Evolutionary conservation across 1,140 invertebrate genomes (phyloP).

Genomic region (Rhyacophila brunnea): DNA sequence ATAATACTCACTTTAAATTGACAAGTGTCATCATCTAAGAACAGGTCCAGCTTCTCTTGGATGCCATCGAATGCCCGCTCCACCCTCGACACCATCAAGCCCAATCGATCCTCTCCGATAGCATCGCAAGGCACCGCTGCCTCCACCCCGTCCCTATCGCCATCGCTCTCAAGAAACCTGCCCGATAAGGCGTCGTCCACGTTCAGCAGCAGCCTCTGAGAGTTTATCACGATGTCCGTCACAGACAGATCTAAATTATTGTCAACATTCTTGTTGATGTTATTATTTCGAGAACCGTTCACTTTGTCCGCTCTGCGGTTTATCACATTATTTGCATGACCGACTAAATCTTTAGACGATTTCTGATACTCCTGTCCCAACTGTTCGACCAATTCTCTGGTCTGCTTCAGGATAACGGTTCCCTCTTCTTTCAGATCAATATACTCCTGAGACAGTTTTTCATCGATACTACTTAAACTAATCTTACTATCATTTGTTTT

Average conservation of each 20-base stretch:
- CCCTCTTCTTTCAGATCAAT: no score
- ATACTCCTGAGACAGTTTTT: conserved; percentile 12
- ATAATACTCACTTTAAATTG: conserved; percentile 22
- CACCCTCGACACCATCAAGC: conserved; percentile 18
- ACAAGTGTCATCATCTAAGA: conserved; percentile 12
- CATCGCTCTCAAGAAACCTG: conserved; percentile 27
- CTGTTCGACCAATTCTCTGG: no score
- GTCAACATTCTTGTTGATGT: neutral
- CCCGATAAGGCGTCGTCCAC: conserved; percentile 48
- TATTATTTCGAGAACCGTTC: no score
- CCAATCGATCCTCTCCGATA: conserved; percentile 9
- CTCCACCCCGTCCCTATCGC: conserved; percentile 11
- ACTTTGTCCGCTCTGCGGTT: no score
- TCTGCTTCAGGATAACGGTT: no score
- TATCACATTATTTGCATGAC: no score
- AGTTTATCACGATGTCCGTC: conserved; percentile 47
- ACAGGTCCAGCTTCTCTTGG: conserved; percentile 26
- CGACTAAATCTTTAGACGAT: no score
- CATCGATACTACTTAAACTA: conserved; percentile 8
- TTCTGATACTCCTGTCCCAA: no score
- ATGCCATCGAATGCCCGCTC: conserved; percentile 25
- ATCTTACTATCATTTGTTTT: conserved; percentile 35
- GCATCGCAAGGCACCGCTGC: no score
- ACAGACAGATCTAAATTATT: conserved; percentile 36
- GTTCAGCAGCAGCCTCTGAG: conserved; percentile 46